Base-by-base conservation (phyloP, 2,888 invertebrate species). In the Mimumesa dahlbomi region DNA sequence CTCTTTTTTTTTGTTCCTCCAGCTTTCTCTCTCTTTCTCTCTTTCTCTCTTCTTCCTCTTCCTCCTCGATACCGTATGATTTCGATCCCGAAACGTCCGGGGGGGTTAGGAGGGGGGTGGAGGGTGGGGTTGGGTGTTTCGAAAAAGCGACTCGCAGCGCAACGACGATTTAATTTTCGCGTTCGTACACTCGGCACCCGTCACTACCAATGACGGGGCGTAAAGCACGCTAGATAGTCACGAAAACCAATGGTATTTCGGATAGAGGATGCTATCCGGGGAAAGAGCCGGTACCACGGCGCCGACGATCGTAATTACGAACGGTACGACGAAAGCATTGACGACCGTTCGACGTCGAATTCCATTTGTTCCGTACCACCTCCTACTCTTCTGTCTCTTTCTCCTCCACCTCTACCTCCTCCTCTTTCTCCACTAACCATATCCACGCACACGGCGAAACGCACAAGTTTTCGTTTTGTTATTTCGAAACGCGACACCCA, bases 91-190 rank as follows among this genome's bases (percentile, higher is more conserved):
- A 5, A 42, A 42, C 9, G 7, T 11, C 25, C n/a, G n/a, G n/a
- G n/a, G n/a, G n/a, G n/a, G n/a, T n/a, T n/a, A n/a, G n/a, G n/a
- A n/a, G n/a, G n/a, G n/a, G n/a, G n/a, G n/a, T n/a, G n/a, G n/a
- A n/a, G n/a, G n/a, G n/a, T n/a, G n/a, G n/a, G n/a, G n/a, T n/a
- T n/a, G 22, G 31, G 7, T 6, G 13, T 46, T 40, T 59, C 19
- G 52, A 21, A 42, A 54, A 52, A 48, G 6, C 19, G 36, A 34
- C 38, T 38, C 57, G 14, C 45, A 16, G 43, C 19, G 7, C 14
- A 22, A 25, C 65, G 73, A 63, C 68, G 75, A 75, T 82, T 82
- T 78, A 56, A 81, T 81, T 79, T 54, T 71, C 53, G 62, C 65
- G 25, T 54, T 66, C 53, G 46, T 29, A 1, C 31, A 16, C 49